These are phyloP conservation scores for Micrasema minimum DNA, from an alignment of 1,140 invertebrate genomes.

Conservation along the genomic window DNA sequence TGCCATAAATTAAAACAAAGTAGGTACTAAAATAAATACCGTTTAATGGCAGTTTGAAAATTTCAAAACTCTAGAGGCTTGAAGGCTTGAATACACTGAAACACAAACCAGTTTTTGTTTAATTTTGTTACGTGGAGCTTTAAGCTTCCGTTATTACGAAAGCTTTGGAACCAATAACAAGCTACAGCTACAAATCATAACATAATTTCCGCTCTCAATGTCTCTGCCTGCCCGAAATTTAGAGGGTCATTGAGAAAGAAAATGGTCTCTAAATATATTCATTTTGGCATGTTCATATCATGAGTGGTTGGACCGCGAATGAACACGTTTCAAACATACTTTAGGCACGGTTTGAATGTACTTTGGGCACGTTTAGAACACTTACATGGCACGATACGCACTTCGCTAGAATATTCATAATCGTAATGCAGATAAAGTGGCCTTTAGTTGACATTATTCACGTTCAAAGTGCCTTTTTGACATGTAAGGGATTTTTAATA, in stretches of 20 bases:
- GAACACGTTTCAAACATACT: too few species aligned
- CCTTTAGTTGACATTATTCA: conserved; percentile 11
- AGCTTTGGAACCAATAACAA: conserved; percentile 48
- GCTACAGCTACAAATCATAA: conserved; percentile 49
- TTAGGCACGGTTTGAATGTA: too few species aligned
- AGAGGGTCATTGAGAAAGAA: conserved; percentile 41
- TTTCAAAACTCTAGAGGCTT: too few species aligned
- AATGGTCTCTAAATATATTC: conserved; percentile 38
- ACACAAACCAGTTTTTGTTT: too few species aligned
- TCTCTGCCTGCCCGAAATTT: conserved; percentile 39
- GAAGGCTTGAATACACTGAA: too few species aligned
- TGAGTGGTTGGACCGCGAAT: not conserved
- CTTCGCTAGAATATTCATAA: not conserved
- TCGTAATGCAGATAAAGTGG: conserved; percentile 28
- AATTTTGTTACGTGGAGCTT: too few species aligned
- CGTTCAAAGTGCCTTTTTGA: not conserved
- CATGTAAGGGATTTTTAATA: conserved; percentile 22
- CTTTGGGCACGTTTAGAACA: too few species aligned
- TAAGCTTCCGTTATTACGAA: conserved; percentile 2
- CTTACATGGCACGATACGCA: not conserved
- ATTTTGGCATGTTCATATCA: conserved; percentile 26
- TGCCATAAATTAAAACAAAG: too few species aligned
- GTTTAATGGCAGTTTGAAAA: too few species aligned
- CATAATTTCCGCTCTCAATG: conserved; percentile 45
- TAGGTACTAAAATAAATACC: too few species aligned